A percentile compares a stretch with the other conserved stretches of the same genome.
Conservation (phyloP, 2,888 invertebrate species). For the Drosophila mayaguana region DNA sequence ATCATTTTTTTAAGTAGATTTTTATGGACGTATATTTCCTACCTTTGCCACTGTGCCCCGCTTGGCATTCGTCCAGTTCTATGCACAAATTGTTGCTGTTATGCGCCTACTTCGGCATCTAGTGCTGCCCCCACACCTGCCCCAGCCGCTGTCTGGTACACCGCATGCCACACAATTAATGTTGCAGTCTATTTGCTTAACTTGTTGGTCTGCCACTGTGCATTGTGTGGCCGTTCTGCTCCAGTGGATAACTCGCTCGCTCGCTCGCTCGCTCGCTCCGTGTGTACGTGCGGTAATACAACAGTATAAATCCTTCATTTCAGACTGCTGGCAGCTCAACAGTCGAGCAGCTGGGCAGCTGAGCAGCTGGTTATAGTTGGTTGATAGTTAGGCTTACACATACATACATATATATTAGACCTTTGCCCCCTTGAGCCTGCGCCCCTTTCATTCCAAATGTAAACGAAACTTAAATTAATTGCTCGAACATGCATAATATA, state of each 20-base stretch:
- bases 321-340: constrained; percentile 39
- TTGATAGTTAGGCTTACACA: neutral
- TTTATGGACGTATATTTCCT: neutral
- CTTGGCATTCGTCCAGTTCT: constrained; percentile 12
- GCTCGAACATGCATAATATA: constrained; percentile 78
- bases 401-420: neutral
- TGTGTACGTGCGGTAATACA: constrained; percentile 74
- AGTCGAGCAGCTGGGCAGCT: neutral
- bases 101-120: constrained; percentile 2
- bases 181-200: constrained; percentile 82
- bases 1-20: neutral
- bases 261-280: constrained; percentile 19
- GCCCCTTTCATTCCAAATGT: constrained; percentile 63
- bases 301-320: constrained; percentile 75
- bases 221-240: constrained; percentile 52
- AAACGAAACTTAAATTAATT: constrained; percentile 80
- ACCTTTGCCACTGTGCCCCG: neutral
- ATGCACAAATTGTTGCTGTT: constrained; percentile 26
- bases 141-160: constrained; percentile 12
- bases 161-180: constrained; percentile 80
- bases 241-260: constrained; percentile 49
- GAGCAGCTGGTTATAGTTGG: constrained; percentile 1
- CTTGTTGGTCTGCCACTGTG: constrained; percentile 64
- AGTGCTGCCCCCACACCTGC: neutral
- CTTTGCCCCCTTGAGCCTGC: neutral